These are phyloP conservation scores for Anolis apletophallus DNA, from an alignment of 2,797 vertebrate species.

Conservation along the genomic window DNA sequence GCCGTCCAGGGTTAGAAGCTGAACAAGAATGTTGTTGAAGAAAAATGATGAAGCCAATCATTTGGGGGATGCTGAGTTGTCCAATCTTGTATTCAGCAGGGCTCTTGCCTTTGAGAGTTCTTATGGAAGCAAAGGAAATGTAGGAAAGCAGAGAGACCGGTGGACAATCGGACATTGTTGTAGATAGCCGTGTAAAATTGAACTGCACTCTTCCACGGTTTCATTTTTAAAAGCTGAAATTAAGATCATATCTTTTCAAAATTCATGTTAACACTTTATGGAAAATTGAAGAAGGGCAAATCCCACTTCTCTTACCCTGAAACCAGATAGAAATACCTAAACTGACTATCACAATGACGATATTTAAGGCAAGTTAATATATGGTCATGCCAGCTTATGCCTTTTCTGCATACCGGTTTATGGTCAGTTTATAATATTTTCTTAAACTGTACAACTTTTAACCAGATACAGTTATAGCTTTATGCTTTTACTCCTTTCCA, in stretches of 20 bases:
- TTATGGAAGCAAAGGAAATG: neutral
- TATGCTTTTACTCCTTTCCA: neutral
- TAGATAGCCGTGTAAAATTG: neutral
- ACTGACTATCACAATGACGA: neutral
- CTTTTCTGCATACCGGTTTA: neutral
- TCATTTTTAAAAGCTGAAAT: neutral
- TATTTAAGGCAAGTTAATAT: neutral
- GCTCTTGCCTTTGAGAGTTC: neutral
- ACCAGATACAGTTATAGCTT: neutral
- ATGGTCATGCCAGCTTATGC: neutral
- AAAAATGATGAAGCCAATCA: neutral
- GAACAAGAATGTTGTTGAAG: neutral
- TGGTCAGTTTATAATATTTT: neutral
- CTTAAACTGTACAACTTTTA: neutral
- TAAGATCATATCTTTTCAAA: neutral
- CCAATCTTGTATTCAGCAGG: too few species aligned
- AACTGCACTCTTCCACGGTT: neutral
- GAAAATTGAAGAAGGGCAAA: neutral
- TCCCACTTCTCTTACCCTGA: neutral
- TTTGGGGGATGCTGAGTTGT: neutral
- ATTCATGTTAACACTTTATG: neutral
- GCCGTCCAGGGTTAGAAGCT: too few species aligned
- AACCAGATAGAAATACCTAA: neutral
- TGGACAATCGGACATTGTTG: neutral
- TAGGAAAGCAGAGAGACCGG: neutral